Evolutionary conservation across 2,888 invertebrate genomes (phyloP), one percentile per base, ranked within the genome.

Genomic region (Anorthoa munda): DNA sequence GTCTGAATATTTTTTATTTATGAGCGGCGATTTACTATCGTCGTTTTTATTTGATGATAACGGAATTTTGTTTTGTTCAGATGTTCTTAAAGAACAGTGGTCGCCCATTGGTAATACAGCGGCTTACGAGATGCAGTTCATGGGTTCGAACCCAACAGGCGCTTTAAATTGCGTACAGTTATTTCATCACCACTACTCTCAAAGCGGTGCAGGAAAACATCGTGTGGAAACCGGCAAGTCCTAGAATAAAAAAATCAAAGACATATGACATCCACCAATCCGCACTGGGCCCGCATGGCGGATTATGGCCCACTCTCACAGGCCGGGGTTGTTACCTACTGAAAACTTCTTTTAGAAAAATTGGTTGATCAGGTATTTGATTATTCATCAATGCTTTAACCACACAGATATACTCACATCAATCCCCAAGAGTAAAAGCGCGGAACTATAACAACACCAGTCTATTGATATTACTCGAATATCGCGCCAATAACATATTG

Each of bases 391-490:
- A 31, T 13, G 7, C 21, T 21, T 72, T 23, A 48, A 48, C 2
- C 17, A 15, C 13, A 12, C 18, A 12, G 17, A 11, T 46, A 23
- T 56, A 67, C 68, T 72, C 51, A 73, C 26, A 15, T 67, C 46
- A 51, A 70, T 70, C 23, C 73, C 66, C 71, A 11, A 21, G 31
- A 60, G 68, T 72, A 53, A 65, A 48, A 66, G 26, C 50, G 15
- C 15, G 13, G 48, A 69, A 70, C 60, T 77, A 60, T 72, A 66
- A 53, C 71, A 74, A 75, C 69, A 75, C 26, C 31, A 64, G 51
- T 75, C 66, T 84, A 79, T 83, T 84, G 80, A 82, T 82, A 83
- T 59, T 63, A 77, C 66, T 67, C 65, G 75, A 66, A 68, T 77
- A 75, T 78, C 51, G 58, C 64, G 55, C 58, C 74, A 71, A 71